Percentiles rank a stretch among this genome's conserved stretches.
Conservation (phyloP, 1,140 invertebrate genomes). For the Hyposmocoma kahamanoa region DNA sequence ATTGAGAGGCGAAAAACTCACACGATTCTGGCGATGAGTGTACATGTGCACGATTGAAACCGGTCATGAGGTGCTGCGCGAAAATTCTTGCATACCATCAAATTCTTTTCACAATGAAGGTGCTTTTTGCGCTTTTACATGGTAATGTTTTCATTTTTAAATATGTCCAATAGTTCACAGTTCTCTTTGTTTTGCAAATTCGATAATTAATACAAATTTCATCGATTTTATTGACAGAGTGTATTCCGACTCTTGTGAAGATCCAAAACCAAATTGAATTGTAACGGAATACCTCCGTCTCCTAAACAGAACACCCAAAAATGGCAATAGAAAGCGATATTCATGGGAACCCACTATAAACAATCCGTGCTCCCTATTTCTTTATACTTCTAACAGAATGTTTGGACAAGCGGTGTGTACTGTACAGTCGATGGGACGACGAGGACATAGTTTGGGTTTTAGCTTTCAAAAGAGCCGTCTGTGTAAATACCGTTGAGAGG, state of each 20-base stretch:
- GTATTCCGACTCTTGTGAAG: no score
- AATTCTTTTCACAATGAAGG: slow-evolving; percentile 8
- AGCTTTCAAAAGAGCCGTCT: slow-evolving; percentile 67
- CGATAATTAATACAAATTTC: no score
- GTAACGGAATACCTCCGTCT: no score
- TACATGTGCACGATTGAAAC: slow-evolving; percentile 11
- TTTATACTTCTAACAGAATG: slow-evolving; percentile 62
- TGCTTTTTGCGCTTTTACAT: no score
- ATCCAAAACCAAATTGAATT: no score
- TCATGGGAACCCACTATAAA: slow-evolving; percentile 46
- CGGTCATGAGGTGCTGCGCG: neutral
- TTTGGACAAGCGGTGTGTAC: slow-evolving; percentile 53
- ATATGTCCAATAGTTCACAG: no score
- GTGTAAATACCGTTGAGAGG: slow-evolving; percentile 54
- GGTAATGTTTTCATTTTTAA: no score
- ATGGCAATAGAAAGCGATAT: slow-evolving; percentile 25
- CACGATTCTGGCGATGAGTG: slow-evolving; percentile 31
- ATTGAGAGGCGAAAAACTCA: slow-evolving; percentile 41
- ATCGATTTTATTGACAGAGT: no score
- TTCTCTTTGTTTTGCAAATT: no score
- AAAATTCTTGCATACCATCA: neutral
- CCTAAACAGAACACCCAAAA: slow-evolving; percentile 1
- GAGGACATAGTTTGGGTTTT: slow-evolving; percentile 68
- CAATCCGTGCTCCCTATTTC: slow-evolving; percentile 58
- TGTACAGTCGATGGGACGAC: slow-evolving; percentile 59